Percentiles rank a stretch among this genome's conserved stretches.
Conservation (phyloP, 2,113 vertebrate genomes). For the Atlantisia rogersi region DNA sequence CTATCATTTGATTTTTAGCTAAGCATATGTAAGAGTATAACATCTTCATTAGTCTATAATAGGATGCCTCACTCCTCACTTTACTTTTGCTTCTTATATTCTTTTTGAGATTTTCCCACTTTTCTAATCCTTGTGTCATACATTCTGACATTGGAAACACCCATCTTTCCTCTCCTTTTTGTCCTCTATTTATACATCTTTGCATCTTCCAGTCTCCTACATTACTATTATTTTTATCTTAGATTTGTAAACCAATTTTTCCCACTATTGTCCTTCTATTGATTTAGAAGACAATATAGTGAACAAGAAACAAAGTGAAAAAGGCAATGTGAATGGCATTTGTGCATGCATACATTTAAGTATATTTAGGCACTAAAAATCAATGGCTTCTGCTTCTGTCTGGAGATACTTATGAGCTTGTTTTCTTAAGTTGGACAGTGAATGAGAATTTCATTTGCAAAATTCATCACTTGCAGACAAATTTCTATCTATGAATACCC, state of each 20-base stretch:
- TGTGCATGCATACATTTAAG: neutral
- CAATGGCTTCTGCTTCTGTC: neutral
- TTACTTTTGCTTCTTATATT: neutral
- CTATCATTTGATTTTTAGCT: neutral
- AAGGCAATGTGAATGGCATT: neutral
- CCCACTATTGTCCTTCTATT: neutral
- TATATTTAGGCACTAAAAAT: neutral
- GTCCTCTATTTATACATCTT: neutral
- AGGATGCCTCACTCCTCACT: neutral
- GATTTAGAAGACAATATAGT: neutral
- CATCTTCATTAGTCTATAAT: neutral
- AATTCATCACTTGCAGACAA: neutral
- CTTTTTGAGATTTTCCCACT: neutral
- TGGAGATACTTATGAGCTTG: neutral
- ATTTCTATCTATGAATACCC: neutral
- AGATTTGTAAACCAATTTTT: neutral
- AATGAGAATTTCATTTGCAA: neutral
- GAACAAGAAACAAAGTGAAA: neutral
- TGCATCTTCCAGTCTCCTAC: neutral
- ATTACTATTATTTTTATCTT: neutral
- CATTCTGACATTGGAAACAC: neutral
- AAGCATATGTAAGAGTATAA: neutral
- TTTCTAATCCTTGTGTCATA: neutral
- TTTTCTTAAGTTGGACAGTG: neutral
- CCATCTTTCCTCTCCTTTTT: neutral